Conservation (phyloP, 2,113 vertebrate genomes). For the Erinaceus europaeus region DNA sequence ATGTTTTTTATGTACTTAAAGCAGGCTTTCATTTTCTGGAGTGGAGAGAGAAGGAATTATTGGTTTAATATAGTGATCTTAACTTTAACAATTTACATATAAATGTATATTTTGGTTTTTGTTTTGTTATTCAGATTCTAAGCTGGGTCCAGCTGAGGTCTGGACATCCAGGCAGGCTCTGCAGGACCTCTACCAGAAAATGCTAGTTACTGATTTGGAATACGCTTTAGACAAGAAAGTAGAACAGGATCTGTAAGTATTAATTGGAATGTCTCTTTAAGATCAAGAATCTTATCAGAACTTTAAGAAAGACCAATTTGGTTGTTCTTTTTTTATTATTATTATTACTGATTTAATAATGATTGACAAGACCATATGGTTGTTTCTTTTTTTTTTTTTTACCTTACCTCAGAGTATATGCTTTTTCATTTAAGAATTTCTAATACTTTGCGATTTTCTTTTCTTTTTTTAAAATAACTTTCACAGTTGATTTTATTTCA, state of each 20-base stretch:
- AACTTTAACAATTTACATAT: not conserved
- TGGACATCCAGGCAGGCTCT: constrained; percentile 98
- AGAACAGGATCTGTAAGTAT: constrained; percentile 98
- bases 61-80: not conserved
- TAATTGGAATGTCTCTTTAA: constrained; percentile 24
- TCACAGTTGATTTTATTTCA: not conserved
- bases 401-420: too few relatives aligned
- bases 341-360: not conserved
- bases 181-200: constrained; percentile 99
- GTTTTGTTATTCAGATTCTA: constrained; percentile 87
- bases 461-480: not conserved
- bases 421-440: too few relatives aligned
- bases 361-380: too few relatives aligned
- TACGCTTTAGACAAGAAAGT: constrained; percentile 99
- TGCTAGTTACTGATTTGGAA: constrained; percentile 98
- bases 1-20: not conserved
- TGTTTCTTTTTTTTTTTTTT: too few relatives aligned
- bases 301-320: constrained; percentile 13
- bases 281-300: constrained; percentile 27
- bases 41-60: not conserved
- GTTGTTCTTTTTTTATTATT: not conserved
- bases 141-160: constrained; percentile 96
- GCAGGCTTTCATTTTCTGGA: not conserved
- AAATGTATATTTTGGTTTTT: too few relatives aligned
- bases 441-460: not conserved